Conservation (phyloP, 2,888 invertebrate species). For the Calameuta filiformis region DNA sequence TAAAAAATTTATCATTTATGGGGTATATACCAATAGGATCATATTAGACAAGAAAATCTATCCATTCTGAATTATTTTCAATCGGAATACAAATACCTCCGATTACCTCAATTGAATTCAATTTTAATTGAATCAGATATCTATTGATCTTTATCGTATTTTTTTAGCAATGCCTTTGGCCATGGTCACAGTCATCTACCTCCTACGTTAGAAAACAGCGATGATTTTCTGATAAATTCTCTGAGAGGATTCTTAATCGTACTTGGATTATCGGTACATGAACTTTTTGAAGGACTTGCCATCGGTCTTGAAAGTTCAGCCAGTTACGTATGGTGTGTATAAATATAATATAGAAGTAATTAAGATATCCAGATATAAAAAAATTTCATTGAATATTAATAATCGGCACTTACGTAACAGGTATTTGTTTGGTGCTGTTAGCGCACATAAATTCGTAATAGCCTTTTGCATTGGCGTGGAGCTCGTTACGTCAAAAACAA, state of each 20-base stretch:
- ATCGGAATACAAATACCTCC: no score
- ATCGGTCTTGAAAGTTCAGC: slow-evolving; percentile 67
- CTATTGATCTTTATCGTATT: neutral
- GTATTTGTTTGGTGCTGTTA: slow-evolving; percentile 87
- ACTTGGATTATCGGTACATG: slow-evolving; percentile 85
- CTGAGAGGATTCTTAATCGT: slow-evolving; percentile 83
- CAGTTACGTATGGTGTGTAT: slow-evolving; percentile 64
- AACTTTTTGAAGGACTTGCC: slow-evolving; percentile 81
- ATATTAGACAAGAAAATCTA: no score
- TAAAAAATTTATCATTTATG: no score
- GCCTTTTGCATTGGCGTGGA: slow-evolving; percentile 91
- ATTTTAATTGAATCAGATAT: no score
- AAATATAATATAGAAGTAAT: neutral
- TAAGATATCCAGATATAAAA: neutral
- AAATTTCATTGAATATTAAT: slow-evolving; percentile 27
- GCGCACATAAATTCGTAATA: slow-evolving; percentile 87
- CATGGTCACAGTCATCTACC: slow-evolving; percentile 55
- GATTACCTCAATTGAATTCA: neutral
- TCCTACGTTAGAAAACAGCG: slow-evolving; percentile 36
- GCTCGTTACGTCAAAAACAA: slow-evolving; percentile 78
- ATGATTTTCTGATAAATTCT: slow-evolving; percentile 54
- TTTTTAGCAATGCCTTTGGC: slow-evolving; percentile 23
- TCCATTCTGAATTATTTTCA: no score
- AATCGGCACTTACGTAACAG: slow-evolving; percentile 54
- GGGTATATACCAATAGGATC: no score